Evolutionary conservation across 2,888 invertebrate genomes (phyloP).

Genomic region (Rhagophthalmus giganteus): DNA sequence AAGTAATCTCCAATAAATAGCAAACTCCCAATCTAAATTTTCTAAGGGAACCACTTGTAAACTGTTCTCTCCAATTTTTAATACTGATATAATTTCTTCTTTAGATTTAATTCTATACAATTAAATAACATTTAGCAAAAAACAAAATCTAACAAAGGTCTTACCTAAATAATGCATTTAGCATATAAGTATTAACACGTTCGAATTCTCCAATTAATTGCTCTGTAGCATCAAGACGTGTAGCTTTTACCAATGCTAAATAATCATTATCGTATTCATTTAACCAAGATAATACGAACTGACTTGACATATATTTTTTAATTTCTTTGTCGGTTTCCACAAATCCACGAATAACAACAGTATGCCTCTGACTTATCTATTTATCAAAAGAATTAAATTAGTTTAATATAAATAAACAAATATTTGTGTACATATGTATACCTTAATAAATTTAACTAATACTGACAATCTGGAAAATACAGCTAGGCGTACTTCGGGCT

Average conservation of each 20-base stretch:
- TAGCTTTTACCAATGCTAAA: slow-evolving; percentile 70
- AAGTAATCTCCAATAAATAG: slow-evolving; percentile 67
- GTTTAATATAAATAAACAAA: too few species aligned
- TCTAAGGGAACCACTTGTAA: slow-evolving; percentile 59
- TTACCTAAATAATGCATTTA: slow-evolving; percentile 63
- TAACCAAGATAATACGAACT: slow-evolving; percentile 75
- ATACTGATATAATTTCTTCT: slow-evolving; percentile 53
- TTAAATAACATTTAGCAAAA: too few species aligned
- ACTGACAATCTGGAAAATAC: slow-evolving; percentile 54
- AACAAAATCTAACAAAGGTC: slow-evolving; percentile 42
- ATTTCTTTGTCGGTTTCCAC: slow-evolving; percentile 61
- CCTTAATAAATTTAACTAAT: slow-evolving; percentile 37
- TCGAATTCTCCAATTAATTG: slow-evolving; percentile 65
- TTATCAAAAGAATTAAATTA: too few species aligned
- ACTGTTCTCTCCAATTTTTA: slow-evolving; percentile 55
- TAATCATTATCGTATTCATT: slow-evolving; percentile 71
- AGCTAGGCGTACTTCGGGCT: slow-evolving; percentile 71
- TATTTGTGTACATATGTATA: too few species aligned
- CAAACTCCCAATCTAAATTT: slow-evolving; percentile 59
- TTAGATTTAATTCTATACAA: slow-evolving; percentile 39
- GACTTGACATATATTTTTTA: slow-evolving; percentile 54
- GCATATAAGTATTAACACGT: slow-evolving; percentile 59
- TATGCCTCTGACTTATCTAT: slow-evolving; percentile 66
- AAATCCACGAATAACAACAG: slow-evolving; percentile 65
- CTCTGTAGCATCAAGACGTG: slow-evolving; percentile 71